phyloP scores from a whole-genome alignment of 2,888 invertebrate genomes.

The Lepas anatifera region DNA sequence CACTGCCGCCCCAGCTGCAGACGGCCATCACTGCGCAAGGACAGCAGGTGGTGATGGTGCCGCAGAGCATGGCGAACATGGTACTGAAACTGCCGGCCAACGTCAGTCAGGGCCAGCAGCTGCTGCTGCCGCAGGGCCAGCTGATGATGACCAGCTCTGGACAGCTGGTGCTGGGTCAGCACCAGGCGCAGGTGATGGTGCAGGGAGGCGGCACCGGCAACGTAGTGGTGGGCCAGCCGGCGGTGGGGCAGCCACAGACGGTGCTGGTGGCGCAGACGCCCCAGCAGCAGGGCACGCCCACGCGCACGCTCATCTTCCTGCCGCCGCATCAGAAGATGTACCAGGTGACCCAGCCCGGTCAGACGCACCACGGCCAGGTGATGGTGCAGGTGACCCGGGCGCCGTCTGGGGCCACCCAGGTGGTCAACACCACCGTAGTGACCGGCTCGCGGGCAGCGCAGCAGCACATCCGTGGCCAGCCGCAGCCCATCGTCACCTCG shows the following conservation, averaged over 20 bases:
- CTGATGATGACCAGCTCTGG: conserved; percentile 2
- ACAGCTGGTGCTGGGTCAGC: conserved; percentile 21
- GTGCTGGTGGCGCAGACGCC: conserved; percentile 51
- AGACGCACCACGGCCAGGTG: conserved; percentile 6
- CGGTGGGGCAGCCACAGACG: conserved; percentile 49
- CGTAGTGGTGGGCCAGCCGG: conserved; percentile 24
- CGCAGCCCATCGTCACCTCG: conserved; percentile 15
- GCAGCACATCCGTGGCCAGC: conserved; percentile 21
- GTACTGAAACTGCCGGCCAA: conserved; percentile 5
- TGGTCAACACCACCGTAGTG: conserved; percentile 25
- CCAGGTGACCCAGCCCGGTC: conserved; percentile 10
- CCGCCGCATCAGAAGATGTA: conserved; percentile 41
- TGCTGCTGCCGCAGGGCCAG: conserved; percentile 10
- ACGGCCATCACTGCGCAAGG: background rate
- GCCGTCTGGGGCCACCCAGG: background rate
- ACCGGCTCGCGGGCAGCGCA: conserved; percentile 11
- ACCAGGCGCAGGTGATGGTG: conserved; percentile 23
- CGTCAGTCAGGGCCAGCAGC: conserved; percentile 15
- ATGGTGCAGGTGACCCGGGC: conserved; percentile 11
- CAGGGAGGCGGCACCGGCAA: conserved; percentile 20
- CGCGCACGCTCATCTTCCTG: conserved; percentile 52
- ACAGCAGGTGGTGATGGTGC: conserved; percentile 15
- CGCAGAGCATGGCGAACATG: conserved; percentile 16
- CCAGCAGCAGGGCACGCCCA: conserved; percentile 51
- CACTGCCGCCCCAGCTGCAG: background rate